Evolutionary conservation across 2,888 invertebrate genomes (phyloP).

Genomic region (Mechanitis messenoides): DNA sequence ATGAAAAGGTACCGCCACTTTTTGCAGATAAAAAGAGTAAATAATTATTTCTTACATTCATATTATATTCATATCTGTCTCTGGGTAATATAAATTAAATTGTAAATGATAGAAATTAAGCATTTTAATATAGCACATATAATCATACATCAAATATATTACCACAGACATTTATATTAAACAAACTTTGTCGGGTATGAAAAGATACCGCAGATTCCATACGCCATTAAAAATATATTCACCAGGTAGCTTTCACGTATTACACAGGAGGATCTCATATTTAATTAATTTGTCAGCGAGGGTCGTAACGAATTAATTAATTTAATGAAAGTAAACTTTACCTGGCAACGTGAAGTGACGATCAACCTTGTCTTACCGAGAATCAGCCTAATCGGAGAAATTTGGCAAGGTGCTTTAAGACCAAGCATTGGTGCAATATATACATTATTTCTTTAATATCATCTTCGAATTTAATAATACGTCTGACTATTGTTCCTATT

Average conservation of each 20-base stretch:
- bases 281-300: conserved; percentile 24
- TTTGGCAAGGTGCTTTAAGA: background rate
- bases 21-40: no score
- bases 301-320: conserved; percentile 25
- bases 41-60: background rate
- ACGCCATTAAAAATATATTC: background rate
- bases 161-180: background rate
- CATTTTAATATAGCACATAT: background rate
- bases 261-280: conserved; percentile 16
- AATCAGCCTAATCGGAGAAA: background rate
- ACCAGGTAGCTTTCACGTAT: conserved; percentile 8
- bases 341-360: conserved; percentile 16
- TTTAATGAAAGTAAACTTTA: conserved; percentile 26
- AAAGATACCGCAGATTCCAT: conserved; percentile 1
- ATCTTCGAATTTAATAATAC: background rate
- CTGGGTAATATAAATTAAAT: background rate
- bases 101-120: background rate
- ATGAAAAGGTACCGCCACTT: background rate
- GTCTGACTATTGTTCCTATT: no score
- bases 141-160: background rate
- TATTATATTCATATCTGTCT: background rate
- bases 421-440: background rate
- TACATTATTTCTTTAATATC: background rate
- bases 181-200: background rate
- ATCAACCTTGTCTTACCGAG: conserved; percentile 10